phyloP scores from a whole-genome alignment of 2,113 vertebrate species.

The Pelecanus crispus region DNA sequence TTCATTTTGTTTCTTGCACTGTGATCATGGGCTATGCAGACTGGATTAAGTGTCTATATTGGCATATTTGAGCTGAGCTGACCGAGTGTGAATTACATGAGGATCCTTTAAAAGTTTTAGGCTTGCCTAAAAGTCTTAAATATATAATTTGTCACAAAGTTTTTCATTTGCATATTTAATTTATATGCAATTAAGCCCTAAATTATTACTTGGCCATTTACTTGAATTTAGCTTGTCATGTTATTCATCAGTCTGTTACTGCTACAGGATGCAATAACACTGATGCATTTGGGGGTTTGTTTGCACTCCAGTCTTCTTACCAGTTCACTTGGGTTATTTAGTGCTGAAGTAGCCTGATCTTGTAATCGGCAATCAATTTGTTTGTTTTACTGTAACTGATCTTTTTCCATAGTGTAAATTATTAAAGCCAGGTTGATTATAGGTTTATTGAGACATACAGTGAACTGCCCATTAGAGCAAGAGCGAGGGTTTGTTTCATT shows the following conservation, averaged over 20 bases:
- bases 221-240: background rate
- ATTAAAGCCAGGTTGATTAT: background rate
- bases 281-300: background rate
- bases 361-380: background rate
- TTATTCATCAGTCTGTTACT: background rate
- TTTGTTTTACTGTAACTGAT: background rate
- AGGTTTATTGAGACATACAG: background rate
- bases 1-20: background rate
- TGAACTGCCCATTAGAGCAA: background rate
- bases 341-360: background rate
- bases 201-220: background rate
- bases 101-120: background rate
- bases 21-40: background rate
- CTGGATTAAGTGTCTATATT: background rate
- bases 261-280: background rate
- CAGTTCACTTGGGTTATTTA: background rate
- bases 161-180: background rate
- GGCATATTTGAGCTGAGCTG: background rate
- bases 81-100: background rate
- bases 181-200: background rate
- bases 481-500: background rate
- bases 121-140: background rate
- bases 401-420: background rate
- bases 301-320: background rate
- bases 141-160: background rate